Percentiles rank a stretch among this genome's conserved stretches.
phyloP scores from a whole-genome alignment of 2,888 invertebrate genomes.

The Aromia moschata region DNA sequence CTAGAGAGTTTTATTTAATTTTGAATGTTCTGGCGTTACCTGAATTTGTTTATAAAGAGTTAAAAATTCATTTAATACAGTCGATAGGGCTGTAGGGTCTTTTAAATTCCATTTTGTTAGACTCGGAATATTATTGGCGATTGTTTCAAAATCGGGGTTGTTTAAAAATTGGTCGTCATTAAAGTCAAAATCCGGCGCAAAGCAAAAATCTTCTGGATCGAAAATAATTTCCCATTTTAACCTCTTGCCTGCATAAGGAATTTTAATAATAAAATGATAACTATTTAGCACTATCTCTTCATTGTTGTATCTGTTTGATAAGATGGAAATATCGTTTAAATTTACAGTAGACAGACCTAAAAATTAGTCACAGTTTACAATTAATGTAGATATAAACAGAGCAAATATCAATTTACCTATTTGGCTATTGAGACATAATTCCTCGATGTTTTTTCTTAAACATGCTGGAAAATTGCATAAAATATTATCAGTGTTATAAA shows the following conservation, averaged over 20 bases:
- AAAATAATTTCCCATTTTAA: slow-evolving; percentile 78
- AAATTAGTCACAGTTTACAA: too few relatives aligned
- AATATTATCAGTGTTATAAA: slow-evolving; percentile 38
- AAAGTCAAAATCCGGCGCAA: slow-evolving; percentile 81
- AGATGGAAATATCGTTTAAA: slow-evolving; percentile 34
- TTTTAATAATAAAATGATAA: slow-evolving; percentile 68
- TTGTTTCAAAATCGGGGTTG: slow-evolving; percentile 67
- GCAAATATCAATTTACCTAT: slow-evolving; percentile 51
- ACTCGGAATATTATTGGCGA: slow-evolving; percentile 68
- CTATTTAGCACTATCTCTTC: slow-evolving; percentile 31
- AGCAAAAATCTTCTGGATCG: slow-evolving; percentile 63
- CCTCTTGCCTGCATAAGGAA: slow-evolving; percentile 76
- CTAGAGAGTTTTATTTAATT: slow-evolving; percentile 3
- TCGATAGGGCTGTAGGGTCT: slow-evolving; percentile 68
- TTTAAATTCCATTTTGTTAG: slow-evolving; percentile 72
- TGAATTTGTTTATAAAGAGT: slow-evolving; percentile 72
- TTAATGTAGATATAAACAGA: neutral
- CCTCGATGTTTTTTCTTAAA: slow-evolving; percentile 47
- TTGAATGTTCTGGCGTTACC: slow-evolving; percentile 56
- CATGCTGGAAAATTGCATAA: slow-evolving; percentile 45
- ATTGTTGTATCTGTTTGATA: slow-evolving; percentile 17
- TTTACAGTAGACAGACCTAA: slow-evolving; percentile 43
- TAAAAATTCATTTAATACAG: slow-evolving; percentile 71
- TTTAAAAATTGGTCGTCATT: slow-evolving; percentile 73
- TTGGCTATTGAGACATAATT: slow-evolving; percentile 44